Conservation (phyloP, 2,113 vertebrate genomes). For the Hystrix brachyura region DNA sequence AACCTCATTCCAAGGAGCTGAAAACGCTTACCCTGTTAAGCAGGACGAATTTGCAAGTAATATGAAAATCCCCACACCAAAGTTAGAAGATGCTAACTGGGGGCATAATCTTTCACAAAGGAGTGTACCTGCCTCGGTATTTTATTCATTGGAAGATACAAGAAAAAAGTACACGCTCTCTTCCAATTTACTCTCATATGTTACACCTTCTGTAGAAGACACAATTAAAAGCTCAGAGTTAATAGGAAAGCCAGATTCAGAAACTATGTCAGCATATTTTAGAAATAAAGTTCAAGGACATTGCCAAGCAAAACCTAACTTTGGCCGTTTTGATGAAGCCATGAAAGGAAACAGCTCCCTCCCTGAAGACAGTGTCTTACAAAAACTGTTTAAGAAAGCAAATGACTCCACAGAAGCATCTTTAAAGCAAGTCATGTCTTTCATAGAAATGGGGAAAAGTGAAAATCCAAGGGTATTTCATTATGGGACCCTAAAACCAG, state of each 20-base stretch:
- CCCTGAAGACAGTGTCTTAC: conserved; percentile 71
- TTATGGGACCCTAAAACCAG: conserved; percentile 40
- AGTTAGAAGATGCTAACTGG: neutral
- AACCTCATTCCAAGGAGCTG: conserved; percentile 8
- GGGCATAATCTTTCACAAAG: neutral
- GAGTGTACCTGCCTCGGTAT: neutral
- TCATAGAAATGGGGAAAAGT: conserved; percentile 62
- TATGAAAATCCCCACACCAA: conserved; percentile 38
- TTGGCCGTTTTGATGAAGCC: neutral
- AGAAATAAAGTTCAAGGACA: conserved; percentile 2
- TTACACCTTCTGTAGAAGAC: conserved; percentile 6
- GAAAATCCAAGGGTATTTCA: conserved; percentile 75
- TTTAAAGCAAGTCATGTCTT: conserved; percentile 70
- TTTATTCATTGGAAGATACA: conserved; percentile 40
- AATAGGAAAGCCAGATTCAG: neutral
- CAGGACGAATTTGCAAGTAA: conserved; percentile 51
- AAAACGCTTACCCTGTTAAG: conserved; percentile 71
- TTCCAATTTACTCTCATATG: neutral
- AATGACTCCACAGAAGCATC: conserved; percentile 64
- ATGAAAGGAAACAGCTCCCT: neutral
- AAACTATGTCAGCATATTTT: neutral
- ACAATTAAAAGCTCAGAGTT: conserved; percentile 1
- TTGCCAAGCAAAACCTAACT: neutral
- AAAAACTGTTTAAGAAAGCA: conserved; percentile 71
- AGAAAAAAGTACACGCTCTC: neutral